Conservation (phyloP, 2,888 invertebrate genomes). For the Drosophila multiciliata region DNA sequence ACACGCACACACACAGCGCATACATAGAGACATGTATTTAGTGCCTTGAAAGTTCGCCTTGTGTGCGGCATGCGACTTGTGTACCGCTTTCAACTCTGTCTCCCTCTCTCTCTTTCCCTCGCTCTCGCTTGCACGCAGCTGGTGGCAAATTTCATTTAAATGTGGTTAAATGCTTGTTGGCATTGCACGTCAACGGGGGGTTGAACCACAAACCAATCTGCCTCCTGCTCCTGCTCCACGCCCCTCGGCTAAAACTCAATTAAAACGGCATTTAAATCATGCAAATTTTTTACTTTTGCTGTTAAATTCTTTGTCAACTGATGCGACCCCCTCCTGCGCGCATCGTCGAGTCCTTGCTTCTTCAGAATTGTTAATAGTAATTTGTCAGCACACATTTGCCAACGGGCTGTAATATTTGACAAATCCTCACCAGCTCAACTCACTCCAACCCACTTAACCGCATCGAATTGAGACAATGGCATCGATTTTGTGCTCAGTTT, state of each 20-base stretch:
- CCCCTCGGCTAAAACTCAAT: constrained; percentile 60
- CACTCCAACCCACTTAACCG: constrained; percentile 5
- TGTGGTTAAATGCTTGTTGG: constrained; percentile 73
- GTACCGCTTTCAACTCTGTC: background rate
- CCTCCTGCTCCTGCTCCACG: background rate
- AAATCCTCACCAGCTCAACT: background rate
- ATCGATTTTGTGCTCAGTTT: constrained; percentile 35
- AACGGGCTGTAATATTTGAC: constrained; percentile 4
- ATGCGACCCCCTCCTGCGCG: constrained; percentile 8
- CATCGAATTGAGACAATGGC: constrained; percentile 45
- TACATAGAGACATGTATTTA: constrained; percentile 31
- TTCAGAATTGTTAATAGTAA: constrained; percentile 68
- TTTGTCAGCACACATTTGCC: constrained; percentile 55
- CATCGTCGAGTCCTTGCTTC: constrained; percentile 31
- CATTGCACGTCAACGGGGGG: constrained; percentile 71
- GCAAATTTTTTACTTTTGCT: constrained; percentile 65
- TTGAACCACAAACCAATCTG: constrained; percentile 3
- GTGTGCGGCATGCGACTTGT: constrained; percentile 69
- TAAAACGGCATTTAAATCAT: constrained; percentile 78
- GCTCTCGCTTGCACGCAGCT: constrained; percentile 42
- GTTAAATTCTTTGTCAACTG: constrained; percentile 64
- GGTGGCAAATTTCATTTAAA: constrained; percentile 75
- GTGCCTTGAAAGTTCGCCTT: constrained; percentile 49
- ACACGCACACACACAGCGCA: background rate
- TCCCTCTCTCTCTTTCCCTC: background rate